A percentile compares a stretch with the other conserved stretches of the same genome.
Evolutionary conservation across 2,888 invertebrate genomes (phyloP).

Genomic region (Caenorhabditis imperialis): DNA sequence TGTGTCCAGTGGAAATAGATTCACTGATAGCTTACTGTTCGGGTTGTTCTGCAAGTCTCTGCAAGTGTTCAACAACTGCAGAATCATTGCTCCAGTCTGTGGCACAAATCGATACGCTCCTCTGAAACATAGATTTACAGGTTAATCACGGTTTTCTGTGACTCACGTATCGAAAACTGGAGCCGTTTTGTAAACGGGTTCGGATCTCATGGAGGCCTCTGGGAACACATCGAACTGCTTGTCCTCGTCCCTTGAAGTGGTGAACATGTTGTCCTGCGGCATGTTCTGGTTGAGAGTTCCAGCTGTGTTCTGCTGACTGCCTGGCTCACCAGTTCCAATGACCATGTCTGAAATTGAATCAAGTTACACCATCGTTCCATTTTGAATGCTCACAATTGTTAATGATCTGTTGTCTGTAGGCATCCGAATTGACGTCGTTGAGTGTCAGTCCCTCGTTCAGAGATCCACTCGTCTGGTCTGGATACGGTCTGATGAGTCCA

Average conservation of each 20-base stretch:
- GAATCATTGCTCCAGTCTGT: slow-evolving; percentile 71
- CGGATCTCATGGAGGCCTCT: slow-evolving; percentile 68
- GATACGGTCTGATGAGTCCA: slow-evolving; percentile 76
- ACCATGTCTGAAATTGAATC: slow-evolving; percentile 70
- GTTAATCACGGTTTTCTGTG: too few species aligned
- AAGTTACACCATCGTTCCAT: background rate
- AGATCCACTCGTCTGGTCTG: slow-evolving; percentile 74
- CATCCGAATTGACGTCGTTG: slow-evolving; percentile 77
- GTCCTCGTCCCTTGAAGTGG: slow-evolving; percentile 75
- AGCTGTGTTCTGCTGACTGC: slow-evolving; percentile 66
- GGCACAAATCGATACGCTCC: slow-evolving; percentile 72
- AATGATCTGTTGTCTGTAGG: slow-evolving; percentile 76
- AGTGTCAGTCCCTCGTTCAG: slow-evolving; percentile 69
- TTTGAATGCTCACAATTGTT: slow-evolving; percentile 68
- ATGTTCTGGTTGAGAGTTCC: slow-evolving; percentile 70
- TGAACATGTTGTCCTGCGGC: slow-evolving; percentile 77
- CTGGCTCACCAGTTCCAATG: slow-evolving; percentile 73
- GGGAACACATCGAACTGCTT: slow-evolving; percentile 77
- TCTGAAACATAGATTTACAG: slow-evolving; percentile 54
- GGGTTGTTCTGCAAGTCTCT: slow-evolving; percentile 71
- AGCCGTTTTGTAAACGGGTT: slow-evolving; percentile 74
- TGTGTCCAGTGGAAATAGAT: background rate
- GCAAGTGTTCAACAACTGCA: slow-evolving; percentile 74
- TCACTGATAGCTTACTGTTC: slow-evolving; percentile 51
- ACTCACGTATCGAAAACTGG: slow-evolving; percentile 70